phyloP scores from a whole-genome alignment of 2,797 vertebrate genomes.

The Siniperca obscura region DNA sequence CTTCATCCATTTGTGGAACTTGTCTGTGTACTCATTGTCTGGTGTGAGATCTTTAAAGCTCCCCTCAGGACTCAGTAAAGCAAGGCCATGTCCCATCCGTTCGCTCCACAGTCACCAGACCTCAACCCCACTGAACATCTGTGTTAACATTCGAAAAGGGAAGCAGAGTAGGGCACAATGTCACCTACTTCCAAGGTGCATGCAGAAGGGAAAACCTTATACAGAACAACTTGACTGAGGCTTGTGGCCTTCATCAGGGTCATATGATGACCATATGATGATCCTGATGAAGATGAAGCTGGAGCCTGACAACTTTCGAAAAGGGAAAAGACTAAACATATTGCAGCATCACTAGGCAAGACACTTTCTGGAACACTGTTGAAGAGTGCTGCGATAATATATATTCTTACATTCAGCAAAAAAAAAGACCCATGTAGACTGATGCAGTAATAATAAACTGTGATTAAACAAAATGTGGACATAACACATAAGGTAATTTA shows the following conservation, averaged over 20 bases:
- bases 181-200: not conserved
- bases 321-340: not conserved
- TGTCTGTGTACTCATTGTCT: slow-evolving; percentile 6
- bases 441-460: not conserved
- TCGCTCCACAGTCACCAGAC: slow-evolving; percentile 41
- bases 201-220: not conserved
- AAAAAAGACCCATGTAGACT: not conserved
- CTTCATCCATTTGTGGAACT: slow-evolving; percentile 3
- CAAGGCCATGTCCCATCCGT: not conserved
- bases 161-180: not conserved
- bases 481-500: not conserved
- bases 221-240: not conserved
- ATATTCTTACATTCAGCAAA: not conserved
- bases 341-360: slow-evolving; percentile 5
- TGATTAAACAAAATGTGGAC: not conserved
- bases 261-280: too few species aligned
- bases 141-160: slow-evolving; percentile 5
- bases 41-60: slow-evolving; percentile 11
- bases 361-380: too few species aligned
- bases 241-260: too few species aligned
- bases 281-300: too few species aligned
- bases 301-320: not conserved
- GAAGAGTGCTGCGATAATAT: too few species aligned
- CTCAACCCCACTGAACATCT: slow-evolving; percentile 11
- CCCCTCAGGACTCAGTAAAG: slow-evolving; percentile 24